Evolutionary conservation across 2,888 invertebrate species (phyloP), one percentile per base, ranked within the genome.

Genomic region (Coremacera marginata): DNA sequence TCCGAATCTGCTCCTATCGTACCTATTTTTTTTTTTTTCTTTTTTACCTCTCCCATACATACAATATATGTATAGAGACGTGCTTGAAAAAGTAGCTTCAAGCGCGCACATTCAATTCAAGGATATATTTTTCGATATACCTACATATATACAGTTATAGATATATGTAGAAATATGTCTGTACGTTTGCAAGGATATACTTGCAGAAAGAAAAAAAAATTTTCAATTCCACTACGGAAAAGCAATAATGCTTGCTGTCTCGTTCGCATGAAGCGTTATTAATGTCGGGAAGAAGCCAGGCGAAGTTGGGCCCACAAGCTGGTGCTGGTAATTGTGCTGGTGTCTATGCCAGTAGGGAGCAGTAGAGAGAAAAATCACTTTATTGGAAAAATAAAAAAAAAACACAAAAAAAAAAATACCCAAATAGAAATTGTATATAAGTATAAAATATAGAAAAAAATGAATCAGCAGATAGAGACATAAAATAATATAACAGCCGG

Each of bases 241-340:
- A 65, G 74, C 74, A 74, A 74, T 74, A 74, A 74, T 37, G 74
- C 27, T 57, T 19, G 63, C 74, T 74, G 74, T 73, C 73, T 63
- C 73, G 55, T 67, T 65, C 74, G 65, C 52, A 74, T 65, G 74
- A 63, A 57, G 62, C 73, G 75, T 68, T 57, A 68, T 75, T 67
- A 57, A 75, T 57, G 75, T 57, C 37, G 60, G 71, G 71, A 71
- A 44, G 44, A 44, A 44, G 44, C 44, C 44, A 44, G 44, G 44
- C 44, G 44, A 11, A 44, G 44, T 44, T 44, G 44, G 44, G 44
- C 44, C 44, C 11, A 44, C 44, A 44, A 44, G 44, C 44, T 11
- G 44, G 44, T 44, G 44, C 11, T 44, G 2, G 14, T 11, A 11
- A 4, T 44, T 11, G 11, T 44, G 44, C 44, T 44, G 44, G 11